Evolutionary conservation across 2,888 invertebrate species (phyloP).

Genomic region (Xiphydria camelus): DNA sequence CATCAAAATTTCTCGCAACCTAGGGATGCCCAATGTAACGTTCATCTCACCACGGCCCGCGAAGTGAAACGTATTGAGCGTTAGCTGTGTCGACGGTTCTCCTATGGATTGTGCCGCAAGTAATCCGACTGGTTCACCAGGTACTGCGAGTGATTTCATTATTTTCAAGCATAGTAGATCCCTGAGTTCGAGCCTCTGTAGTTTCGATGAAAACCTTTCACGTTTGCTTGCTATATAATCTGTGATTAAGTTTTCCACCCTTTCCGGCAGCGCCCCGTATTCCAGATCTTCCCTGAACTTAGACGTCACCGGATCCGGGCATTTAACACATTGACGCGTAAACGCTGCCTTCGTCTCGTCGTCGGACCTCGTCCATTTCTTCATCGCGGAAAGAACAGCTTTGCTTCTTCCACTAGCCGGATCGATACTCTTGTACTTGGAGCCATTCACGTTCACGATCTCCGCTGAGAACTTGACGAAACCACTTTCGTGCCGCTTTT

Average conservation of each 20-base stretch:
- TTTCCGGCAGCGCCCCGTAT: conserved; percentile 85
- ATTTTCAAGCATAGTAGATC: conserved; percentile 78
- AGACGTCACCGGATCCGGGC: conserved; percentile 77
- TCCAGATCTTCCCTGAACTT: conserved; percentile 73
- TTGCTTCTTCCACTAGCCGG: conserved; percentile 64
- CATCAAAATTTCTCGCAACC: conserved; percentile 96
- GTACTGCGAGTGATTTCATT: conserved; percentile 76
- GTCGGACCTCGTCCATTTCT: conserved; percentile 69
- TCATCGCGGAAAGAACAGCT: conserved; percentile 65
- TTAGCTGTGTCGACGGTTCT: conserved; percentile 99
- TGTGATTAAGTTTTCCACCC: conserved; percentile 70
- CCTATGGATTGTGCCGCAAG: conserved; percentile 98
- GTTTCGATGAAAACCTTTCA: conserved; percentile 5
- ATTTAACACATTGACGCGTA: conserved; percentile 57
- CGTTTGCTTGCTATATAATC: conserved; percentile 58
- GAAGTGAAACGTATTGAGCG: conserved; percentile 99
- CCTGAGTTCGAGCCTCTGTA: conserved; percentile 59
- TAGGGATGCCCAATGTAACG: conserved; percentile 98
- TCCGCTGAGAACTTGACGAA: conserved; percentile 67
- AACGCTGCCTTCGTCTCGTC: conserved; percentile 65
- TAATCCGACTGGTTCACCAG: conserved; percentile 96
- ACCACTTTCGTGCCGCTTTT: conserved; percentile 60
- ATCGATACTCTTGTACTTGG: conserved; percentile 39
- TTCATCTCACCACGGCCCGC: conserved; percentile 99
- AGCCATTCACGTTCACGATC: conserved; percentile 52